phyloP scores from a whole-genome alignment of 2,797 vertebrate genomes.

The Hypotaenidia okinawae region DNA sequence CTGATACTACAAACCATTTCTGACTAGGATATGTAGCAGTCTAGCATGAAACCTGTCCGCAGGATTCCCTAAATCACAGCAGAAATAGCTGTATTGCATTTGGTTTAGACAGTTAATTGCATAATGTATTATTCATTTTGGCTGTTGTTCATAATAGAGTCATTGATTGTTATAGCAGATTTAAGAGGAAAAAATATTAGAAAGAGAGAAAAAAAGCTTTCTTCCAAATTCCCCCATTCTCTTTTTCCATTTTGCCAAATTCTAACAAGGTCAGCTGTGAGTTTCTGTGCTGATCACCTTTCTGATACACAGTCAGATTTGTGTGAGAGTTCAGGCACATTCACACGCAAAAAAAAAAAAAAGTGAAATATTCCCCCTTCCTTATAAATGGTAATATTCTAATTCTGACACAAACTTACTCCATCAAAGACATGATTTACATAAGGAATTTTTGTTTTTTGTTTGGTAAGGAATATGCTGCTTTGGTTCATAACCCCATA shows the following conservation, averaged over 20 bases:
- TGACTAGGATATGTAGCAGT: neutral
- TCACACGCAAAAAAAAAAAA: neutral
- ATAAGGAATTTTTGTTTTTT: neutral
- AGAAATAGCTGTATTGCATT: neutral
- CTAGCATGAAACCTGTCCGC: neutral
- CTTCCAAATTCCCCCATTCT: neutral
- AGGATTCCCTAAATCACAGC: neutral
- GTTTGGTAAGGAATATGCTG: neutral
- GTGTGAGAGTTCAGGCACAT: fast-evolving
- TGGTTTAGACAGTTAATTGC: neutral
- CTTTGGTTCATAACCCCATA: neutral
- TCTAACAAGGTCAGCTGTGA: neutral
- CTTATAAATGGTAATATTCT: neutral
- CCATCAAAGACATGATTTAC: neutral
- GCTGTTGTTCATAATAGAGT: neutral
- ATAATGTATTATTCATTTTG: neutral
- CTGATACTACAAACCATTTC: neutral
- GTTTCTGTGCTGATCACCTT: neutral
- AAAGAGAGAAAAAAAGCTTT: neutral
- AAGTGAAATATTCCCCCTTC: neutral
- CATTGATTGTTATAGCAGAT: neutral
- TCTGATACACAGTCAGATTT: neutral
- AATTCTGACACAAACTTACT: neutral
- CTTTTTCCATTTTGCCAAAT: neutral
- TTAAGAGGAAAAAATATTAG: neutral